These are phyloP conservation scores for Venturia canescens DNA, from an alignment of 1,140 invertebrate species.

Conservation along the genomic window DNA sequence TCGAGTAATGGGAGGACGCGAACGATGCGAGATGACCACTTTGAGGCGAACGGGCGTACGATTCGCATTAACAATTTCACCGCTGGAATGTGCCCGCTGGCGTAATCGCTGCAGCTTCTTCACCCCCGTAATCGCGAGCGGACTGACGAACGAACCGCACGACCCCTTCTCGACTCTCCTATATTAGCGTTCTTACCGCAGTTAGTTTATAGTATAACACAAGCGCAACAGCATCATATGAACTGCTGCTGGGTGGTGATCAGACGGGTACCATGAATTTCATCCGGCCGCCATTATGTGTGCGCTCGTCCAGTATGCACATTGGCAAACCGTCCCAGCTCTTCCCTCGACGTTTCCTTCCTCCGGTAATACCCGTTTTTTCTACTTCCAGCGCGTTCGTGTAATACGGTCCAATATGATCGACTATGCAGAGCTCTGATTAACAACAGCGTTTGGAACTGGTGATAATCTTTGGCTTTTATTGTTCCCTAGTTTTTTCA, in stretches of 20 bases:
- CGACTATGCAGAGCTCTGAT: too few relatives aligned
- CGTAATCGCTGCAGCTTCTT: conserved; percentile 37
- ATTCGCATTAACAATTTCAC: conserved; percentile 47
- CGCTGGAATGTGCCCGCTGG: conserved; percentile 38
- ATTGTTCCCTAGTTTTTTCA: too few relatives aligned
- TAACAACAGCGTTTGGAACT: too few relatives aligned
- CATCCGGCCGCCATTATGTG: too few relatives aligned
- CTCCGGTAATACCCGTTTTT: too few relatives aligned
- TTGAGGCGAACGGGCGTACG: conserved; percentile 41
- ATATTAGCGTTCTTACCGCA: conserved; percentile 18
- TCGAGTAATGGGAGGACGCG: conserved; percentile 32
- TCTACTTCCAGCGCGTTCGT: too few relatives aligned
- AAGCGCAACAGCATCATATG: background rate
- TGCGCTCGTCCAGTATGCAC: too few relatives aligned
- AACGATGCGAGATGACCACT: conserved; percentile 43
- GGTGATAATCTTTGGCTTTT: too few relatives aligned
- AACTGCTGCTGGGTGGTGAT: background rate
- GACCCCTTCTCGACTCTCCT: conserved; percentile 6
- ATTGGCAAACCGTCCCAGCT: too few relatives aligned
- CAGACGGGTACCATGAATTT: background rate
- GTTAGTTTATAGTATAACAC: conserved; percentile 27
- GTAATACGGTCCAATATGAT: too few relatives aligned
- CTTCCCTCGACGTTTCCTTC: too few relatives aligned
- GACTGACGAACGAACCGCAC: conserved; percentile 5
- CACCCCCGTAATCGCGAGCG: conserved; percentile 36